These are phyloP conservation scores for Zaprionus vittiger DNA, from an alignment of 1,140 invertebrate genomes.

Conservation along the genomic window DNA sequence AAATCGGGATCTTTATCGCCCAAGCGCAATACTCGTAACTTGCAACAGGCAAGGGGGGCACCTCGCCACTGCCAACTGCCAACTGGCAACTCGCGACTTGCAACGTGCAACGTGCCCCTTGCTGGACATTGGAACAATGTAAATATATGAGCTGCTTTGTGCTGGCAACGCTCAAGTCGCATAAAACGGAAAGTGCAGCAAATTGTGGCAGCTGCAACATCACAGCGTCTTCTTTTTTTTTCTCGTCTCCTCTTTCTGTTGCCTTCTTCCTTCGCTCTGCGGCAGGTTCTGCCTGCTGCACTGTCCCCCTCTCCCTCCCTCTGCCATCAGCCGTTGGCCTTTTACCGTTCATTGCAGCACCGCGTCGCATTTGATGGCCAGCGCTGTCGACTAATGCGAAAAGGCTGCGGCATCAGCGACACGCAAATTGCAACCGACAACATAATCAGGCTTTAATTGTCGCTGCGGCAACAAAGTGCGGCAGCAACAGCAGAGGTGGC, in stretches of 20 bases:
- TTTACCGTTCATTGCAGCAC: constrained; percentile 63
- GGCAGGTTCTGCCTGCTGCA: constrained; percentile 29
- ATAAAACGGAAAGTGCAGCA: constrained; percentile 83
- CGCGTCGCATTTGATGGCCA: constrained; percentile 40
- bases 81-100: constrained; percentile 24
- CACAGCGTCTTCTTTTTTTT: constrained; percentile 48
- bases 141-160: constrained; percentile 51
- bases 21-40: constrained; percentile 67
- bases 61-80: constrained; percentile 20
- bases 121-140: constrained; percentile 36
- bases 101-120: constrained; percentile 18
- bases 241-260: constrained; percentile 48
- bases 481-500: constrained; percentile 6
- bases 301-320: background rate
- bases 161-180: constrained; percentile 73
- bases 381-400: constrained; percentile 42
- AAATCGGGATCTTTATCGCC: constrained; percentile 76
- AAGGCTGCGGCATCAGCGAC: constrained; percentile 4
- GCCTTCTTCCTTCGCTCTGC: constrained; percentile 11
- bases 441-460: constrained; percentile 81
- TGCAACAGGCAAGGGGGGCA: constrained; percentile 13
- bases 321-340: constrained; percentile 66
- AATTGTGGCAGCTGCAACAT: constrained; percentile 82
- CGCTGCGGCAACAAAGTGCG: constrained; percentile 58
- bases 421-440: constrained; percentile 60